Evolutionary conservation across 1,140 invertebrate species (phyloP), one percentile per base, ranked within the genome.

Genomic region (Pseudomyrmex sp.): DNA sequence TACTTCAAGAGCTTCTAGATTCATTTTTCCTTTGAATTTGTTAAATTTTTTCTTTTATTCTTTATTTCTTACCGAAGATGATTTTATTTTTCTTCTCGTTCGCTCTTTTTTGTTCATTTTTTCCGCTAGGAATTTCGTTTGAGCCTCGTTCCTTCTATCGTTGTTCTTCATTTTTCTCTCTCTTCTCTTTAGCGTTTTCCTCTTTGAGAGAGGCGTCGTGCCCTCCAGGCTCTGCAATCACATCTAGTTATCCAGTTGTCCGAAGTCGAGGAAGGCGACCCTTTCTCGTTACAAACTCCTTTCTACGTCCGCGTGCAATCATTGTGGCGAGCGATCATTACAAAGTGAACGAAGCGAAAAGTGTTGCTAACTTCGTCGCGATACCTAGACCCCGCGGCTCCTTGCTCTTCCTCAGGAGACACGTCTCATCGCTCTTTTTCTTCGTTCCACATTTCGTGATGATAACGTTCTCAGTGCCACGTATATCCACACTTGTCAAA

Each of bases 341-440:
- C 35, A 66, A 88, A 85, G 50, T 63, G 75, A 87, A 84, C 68
- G 82, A 66, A 52, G 48, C 80, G 87, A 83, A 87, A 88, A 89
- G 68, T 68, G 82, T 84, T 86, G 83, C 82, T 88, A 89, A 88
- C 86, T 87, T 90, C 74, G 84, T 87, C 82, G 63, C 66, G 82
- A 77, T 52, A 56, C 13, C 26, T 26, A 59, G 63, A 15, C 10
- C 54, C 52, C 18, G 48, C 63, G 50, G 23, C 20, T 50, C 26
- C 69, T 44, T 59, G 10, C 50, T 72, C 52, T 20, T 13, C 52
- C 79, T 54, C n/a, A 23, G 63, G 68, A 76, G 35, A 73, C 61
- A 61, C 26, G 46, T 66, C 23, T 66, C 44, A 13, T 20, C 48
- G 48, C 52, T 68, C 59, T 79, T 69, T 70, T 70, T 59, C 12